phyloP scores from a whole-genome alignment of 1,140 invertebrate genomes.

The Centruroides vittatus region DNA sequence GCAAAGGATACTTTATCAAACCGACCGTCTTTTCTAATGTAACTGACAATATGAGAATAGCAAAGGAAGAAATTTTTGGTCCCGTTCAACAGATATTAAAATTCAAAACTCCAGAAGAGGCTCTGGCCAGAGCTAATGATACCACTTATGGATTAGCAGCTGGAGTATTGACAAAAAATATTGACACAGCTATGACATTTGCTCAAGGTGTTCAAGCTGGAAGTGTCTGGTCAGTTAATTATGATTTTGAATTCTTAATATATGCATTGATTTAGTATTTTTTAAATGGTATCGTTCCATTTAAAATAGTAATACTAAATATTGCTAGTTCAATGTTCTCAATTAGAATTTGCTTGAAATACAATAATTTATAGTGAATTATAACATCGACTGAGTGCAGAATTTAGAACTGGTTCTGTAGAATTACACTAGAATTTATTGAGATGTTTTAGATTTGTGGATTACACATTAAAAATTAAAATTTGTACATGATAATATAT shows the following conservation, averaged over 20 bases:
- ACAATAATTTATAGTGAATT: no score
- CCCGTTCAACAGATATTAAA: constrained; percentile 93
- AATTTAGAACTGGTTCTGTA: no score
- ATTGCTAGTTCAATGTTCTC: neutral
- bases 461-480: no score
- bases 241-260: neutral
- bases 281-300: neutral
- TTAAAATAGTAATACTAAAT: neutral
- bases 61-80: constrained; percentile 92
- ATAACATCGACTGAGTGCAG: no score
- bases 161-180: constrained; percentile 59
- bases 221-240: constrained; percentile 58
- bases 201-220: constrained; percentile 68
- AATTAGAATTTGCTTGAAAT: neutral
- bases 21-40: constrained; percentile 95
- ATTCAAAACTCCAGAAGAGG: constrained; percentile 77
- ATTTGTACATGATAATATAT: no score
- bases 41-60: constrained; percentile 82
- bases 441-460: no score
- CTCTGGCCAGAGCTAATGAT: constrained; percentile 76
- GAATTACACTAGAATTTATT: no score
- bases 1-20: constrained; percentile 76
- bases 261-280: neutral
- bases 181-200: constrained; percentile 40
- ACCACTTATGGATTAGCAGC: constrained; percentile 88